Percentiles rank a stretch among this genome's conserved stretches.
Conservation (phyloP, 2,113 vertebrate genomes). For the Psophia crepitans region DNA sequence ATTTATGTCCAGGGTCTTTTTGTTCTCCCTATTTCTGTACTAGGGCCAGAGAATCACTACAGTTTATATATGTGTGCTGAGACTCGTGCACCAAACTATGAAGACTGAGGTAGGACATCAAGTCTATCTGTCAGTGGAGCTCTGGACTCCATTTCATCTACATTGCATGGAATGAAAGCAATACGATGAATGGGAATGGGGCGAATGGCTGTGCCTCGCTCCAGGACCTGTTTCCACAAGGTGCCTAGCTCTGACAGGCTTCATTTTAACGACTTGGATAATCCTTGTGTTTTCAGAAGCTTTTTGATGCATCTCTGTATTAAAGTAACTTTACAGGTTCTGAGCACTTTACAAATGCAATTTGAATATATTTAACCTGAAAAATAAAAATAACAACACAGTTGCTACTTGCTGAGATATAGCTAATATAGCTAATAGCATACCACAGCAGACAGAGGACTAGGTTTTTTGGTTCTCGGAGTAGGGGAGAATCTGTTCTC, state of each 20-base stretch:
- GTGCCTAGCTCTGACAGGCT: background rate
- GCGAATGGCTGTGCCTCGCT: background rate
- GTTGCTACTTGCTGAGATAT: background rate
- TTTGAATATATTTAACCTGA: background rate
- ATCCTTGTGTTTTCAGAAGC: background rate
- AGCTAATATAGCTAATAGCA: background rate
- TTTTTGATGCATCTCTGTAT: background rate
- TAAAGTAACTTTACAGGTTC: background rate
- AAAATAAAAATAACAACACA: background rate
- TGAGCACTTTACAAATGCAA: background rate
- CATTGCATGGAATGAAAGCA: background rate
- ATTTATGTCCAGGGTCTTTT: background rate
- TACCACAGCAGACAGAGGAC: background rate
- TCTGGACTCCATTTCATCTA: background rate
- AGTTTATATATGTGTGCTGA: background rate
- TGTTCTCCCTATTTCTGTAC: background rate
- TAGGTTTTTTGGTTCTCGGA: background rate
- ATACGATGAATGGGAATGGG: background rate
- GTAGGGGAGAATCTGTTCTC: background rate
- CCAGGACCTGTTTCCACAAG: background rate
- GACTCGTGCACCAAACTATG: background rate
- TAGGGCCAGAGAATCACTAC: background rate
- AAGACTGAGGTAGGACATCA: background rate
- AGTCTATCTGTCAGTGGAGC: background rate
- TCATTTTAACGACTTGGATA: background rate